Percentiles rank a stretch among this genome's conserved stretches.
Evolutionary conservation across 2,888 invertebrate species (phyloP).

Genomic region (Cheilosia vulpina): DNA sequence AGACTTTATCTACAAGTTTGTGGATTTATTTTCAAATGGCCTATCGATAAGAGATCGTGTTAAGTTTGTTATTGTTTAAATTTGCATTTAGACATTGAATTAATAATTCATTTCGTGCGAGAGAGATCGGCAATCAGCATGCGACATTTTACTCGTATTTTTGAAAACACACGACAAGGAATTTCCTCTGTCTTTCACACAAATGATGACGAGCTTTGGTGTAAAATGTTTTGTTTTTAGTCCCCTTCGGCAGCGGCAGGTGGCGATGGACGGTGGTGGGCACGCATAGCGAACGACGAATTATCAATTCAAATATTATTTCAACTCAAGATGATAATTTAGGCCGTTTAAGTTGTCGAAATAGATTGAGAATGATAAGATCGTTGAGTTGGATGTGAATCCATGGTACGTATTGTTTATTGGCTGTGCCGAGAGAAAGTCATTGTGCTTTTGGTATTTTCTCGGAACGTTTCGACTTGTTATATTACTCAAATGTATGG

Average conservation of each 20-base stretch:
- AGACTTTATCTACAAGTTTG: not conserved
- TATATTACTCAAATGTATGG: no score
- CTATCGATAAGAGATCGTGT: slow-evolving; percentile 11
- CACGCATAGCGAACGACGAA: slow-evolving; percentile 7
- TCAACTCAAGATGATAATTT: slow-evolving; percentile 10
- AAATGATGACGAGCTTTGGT: not conserved
- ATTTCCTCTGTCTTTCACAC: slow-evolving; percentile 14
- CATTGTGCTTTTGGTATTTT: no score
- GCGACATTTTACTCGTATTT: not conserved
- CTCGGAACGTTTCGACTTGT: no score
- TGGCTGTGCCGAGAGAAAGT: not conserved
- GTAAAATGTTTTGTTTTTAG: not conserved
- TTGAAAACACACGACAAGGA: no score
- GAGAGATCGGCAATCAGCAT: not conserved
- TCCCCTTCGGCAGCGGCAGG: not conserved
- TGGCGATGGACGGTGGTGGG: not conserved
- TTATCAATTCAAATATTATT: slow-evolving; percentile 54
- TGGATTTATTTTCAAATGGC: slow-evolving; percentile 31
- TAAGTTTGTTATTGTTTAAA: not conserved
- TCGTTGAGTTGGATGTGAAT: slow-evolving; percentile 9
- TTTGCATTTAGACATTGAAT: slow-evolving; percentile 51
- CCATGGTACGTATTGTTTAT: no score
- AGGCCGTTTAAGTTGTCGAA: slow-evolving; percentile 31
- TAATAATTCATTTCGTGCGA: slow-evolving; percentile 45
- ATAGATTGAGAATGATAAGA: slow-evolving; percentile 28